These are phyloP conservation scores for Ceratoteleas bidentatus DNA, from an alignment of 1,140 invertebrate species.

Conservation along the genomic window DNA sequence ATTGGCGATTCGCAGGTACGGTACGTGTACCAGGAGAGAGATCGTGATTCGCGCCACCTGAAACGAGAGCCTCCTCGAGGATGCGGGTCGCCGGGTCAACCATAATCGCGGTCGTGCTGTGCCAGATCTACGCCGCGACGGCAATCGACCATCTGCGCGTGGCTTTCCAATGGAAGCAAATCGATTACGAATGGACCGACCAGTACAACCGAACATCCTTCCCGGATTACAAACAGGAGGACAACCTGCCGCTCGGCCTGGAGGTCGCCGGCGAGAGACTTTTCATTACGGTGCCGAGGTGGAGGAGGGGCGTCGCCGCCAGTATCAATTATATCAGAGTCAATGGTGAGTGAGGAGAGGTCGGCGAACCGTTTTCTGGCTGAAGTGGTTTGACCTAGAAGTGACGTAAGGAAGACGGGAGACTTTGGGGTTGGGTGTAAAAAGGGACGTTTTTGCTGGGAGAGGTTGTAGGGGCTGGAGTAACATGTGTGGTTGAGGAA, in stretches of 20 bases:
- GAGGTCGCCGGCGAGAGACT: slow-evolving; percentile 85
- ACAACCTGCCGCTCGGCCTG: slow-evolving; percentile 87
- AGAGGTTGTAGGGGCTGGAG: no score
- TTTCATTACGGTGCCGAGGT: slow-evolving; percentile 88
- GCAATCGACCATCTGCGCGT: slow-evolving; percentile 85
- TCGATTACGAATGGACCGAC: slow-evolving; percentile 85
- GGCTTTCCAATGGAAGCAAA: slow-evolving; percentile 86
- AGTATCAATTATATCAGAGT: slow-evolving; percentile 87
- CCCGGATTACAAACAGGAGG: slow-evolving; percentile 81
- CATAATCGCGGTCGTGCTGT: slow-evolving; percentile 57
- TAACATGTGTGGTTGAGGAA: no score
- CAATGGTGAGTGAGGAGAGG: slow-evolving; percentile 82
- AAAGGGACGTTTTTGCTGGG: no score
- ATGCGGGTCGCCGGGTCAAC: slow-evolving; percentile 55
- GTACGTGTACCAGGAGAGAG: slow-evolving; percentile 25
- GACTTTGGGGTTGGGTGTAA: no score
- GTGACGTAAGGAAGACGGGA: no score
- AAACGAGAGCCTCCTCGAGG: slow-evolving; percentile 41
- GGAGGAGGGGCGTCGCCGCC: slow-evolving; percentile 87
- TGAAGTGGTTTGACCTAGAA: no score
- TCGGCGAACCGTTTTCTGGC: no score
- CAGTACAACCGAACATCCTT: slow-evolving; percentile 75
- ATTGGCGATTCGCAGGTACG: slow-evolving; percentile 19
- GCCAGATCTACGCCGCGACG: slow-evolving; percentile 63
- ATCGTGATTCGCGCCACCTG: slow-evolving; percentile 25